phyloP scores from a whole-genome alignment of 2,797 vertebrate species.

The Phylloscopus collybita region DNA sequence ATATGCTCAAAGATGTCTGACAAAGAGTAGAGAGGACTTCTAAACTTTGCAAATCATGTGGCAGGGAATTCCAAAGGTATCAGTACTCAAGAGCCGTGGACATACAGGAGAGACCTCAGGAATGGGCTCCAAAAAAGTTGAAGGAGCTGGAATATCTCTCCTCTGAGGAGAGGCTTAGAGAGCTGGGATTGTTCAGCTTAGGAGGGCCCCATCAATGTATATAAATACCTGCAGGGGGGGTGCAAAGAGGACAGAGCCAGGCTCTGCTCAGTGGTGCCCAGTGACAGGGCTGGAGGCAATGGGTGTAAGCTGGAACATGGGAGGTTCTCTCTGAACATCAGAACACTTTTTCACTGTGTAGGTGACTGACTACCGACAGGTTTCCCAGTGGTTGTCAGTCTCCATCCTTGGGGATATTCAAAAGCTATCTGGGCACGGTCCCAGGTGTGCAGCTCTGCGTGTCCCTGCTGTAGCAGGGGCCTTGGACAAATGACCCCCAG shows the following conservation, averaged over 20 bases:
- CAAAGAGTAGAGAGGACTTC: background rate
- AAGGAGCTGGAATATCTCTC: background rate
- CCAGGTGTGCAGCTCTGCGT: background rate
- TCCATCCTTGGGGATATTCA: background rate
- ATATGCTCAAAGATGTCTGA: background rate
- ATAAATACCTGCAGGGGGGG: background rate
- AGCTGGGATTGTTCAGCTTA: background rate
- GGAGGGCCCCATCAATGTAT: background rate
- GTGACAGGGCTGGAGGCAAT: background rate
- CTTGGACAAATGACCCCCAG: background rate
- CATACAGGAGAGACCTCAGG: background rate
- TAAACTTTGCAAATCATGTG: background rate
- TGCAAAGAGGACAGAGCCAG: background rate
- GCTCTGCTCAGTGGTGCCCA: background rate
- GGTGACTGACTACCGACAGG: background rate
- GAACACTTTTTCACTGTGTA: background rate
- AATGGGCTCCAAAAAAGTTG: background rate
- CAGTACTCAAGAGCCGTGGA: background rate
- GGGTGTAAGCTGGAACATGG: fast-evolving
- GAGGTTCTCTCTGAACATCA: background rate
- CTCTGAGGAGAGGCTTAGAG: background rate
- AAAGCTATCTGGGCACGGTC: fast-evolving
- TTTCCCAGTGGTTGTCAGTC: background rate
- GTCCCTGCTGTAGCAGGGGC: background rate
- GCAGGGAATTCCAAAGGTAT: background rate